Evolutionary conservation across 2,113 vertebrate genomes (phyloP).

Genomic region (Grammomys dolichurus): DNA sequence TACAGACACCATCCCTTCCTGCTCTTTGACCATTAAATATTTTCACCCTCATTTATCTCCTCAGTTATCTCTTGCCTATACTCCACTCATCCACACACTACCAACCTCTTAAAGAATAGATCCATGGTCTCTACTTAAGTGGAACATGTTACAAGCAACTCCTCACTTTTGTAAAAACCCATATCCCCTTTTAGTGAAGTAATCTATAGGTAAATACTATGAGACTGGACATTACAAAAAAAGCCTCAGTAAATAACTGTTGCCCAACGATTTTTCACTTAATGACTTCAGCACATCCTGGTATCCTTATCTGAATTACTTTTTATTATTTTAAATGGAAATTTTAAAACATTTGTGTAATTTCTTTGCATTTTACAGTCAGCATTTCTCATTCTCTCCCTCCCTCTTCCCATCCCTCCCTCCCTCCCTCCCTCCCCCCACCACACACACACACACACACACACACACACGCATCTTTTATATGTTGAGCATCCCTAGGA

Average conservation of each 20-base stretch:
- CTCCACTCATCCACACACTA: neutral
- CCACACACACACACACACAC: neutral
- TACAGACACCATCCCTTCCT: slow-evolving; percentile 25
- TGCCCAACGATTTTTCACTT: neutral
- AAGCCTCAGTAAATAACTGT: neutral
- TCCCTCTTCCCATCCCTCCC: neutral
- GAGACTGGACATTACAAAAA: neutral
- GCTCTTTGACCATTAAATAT: neutral
- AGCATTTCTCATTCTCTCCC: neutral
- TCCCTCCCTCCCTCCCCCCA: neutral
- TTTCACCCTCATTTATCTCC: neutral
- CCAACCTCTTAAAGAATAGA: neutral
- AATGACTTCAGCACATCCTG: neutral
- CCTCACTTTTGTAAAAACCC: neutral
- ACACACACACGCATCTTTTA: neutral
- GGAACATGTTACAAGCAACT: neutral
- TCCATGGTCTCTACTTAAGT: neutral
- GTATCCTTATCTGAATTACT: neutral
- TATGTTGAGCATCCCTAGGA: neutral
- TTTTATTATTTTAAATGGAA: slow-evolving; percentile 38
- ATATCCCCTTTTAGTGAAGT: neutral
- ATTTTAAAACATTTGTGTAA: slow-evolving; percentile 20
- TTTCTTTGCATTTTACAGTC: slow-evolving; percentile 51
- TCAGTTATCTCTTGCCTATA: neutral
- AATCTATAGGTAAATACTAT: neutral